A percentile compares a stretch with the other conserved stretches of the same genome.
Conservation (phyloP, 2,797 vertebrate genomes). For the Chromobotia macracanthus region DNA sequence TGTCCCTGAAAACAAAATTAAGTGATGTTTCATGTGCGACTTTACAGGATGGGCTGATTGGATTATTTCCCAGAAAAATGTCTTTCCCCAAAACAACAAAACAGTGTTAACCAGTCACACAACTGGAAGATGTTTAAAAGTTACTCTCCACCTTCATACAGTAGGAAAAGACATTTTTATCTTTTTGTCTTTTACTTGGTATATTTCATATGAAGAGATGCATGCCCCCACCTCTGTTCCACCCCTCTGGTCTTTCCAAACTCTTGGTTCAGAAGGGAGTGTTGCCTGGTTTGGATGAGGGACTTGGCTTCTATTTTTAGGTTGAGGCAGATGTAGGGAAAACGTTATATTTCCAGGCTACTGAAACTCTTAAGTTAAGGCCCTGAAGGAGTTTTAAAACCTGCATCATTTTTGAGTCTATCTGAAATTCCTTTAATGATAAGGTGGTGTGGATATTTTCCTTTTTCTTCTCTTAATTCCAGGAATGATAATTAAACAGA, state of each 20-base stretch:
- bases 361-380: constrained; percentile 35
- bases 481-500: not conserved
- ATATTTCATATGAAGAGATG: not conserved
- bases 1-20: not conserved
- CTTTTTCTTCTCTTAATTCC: not conserved
- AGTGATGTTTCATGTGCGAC: not conserved
- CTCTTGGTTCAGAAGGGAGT: constrained; percentile 32
- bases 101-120: not conserved
- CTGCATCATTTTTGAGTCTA: not conserved
- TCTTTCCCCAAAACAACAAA: not conserved
- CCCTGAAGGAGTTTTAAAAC: not conserved
- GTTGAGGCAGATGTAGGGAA: constrained; percentile 35
- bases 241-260: constrained; percentile 20
- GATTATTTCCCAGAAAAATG: not conserved
- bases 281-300: constrained; percentile 22
- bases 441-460: not conserved
- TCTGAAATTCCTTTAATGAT: not conserved
- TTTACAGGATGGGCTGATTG: not conserved
- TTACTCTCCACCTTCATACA: not conserved
- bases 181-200: not conserved
- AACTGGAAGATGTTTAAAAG: not conserved
- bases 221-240: not conserved
- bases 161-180: not conserved
- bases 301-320: constrained; percentile 38
- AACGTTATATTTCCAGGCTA: constrained; percentile 43